These are phyloP conservation scores for Myotis vivesi DNA, from an alignment of 2,797 vertebrate species.

Conservation along the genomic window DNA sequence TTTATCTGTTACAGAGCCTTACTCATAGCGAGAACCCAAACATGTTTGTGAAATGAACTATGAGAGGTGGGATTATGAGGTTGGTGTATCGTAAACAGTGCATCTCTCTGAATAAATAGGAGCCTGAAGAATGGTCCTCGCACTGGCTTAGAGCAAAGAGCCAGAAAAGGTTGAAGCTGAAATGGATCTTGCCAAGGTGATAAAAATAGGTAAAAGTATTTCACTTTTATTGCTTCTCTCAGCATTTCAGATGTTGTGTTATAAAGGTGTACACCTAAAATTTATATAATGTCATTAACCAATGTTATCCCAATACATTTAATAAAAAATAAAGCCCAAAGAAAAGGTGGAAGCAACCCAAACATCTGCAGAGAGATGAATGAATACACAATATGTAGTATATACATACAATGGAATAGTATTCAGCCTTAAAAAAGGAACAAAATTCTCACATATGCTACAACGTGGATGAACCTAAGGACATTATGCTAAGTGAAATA, in stretches of 20 bases:
- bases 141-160: not conserved
- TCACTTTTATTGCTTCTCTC: not conserved
- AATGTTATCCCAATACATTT: not conserved
- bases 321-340: not conserved
- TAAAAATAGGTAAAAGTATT: not conserved
- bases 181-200: not conserved
- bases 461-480: not conserved
- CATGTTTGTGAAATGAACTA: not conserved
- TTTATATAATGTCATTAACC: not conserved
- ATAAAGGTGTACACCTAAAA: not conserved
- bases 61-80: not conserved
- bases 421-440: not conserved
- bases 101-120: not conserved
- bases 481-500: not conserved
- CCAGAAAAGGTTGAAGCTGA: not conserved
- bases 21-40: not conserved
- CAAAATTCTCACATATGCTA: not conserved
- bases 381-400: not conserved
- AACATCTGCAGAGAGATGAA: not conserved
- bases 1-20: not conserved
- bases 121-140: not conserved
- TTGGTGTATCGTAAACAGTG: not conserved
- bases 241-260: not conserved
- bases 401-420: not conserved
- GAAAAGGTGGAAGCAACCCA: not conserved